Evolutionary conservation across 2,888 invertebrate species (phyloP), one percentile per base, ranked within the genome.

Genomic region (Kryphioiulus occultus): DNA sequence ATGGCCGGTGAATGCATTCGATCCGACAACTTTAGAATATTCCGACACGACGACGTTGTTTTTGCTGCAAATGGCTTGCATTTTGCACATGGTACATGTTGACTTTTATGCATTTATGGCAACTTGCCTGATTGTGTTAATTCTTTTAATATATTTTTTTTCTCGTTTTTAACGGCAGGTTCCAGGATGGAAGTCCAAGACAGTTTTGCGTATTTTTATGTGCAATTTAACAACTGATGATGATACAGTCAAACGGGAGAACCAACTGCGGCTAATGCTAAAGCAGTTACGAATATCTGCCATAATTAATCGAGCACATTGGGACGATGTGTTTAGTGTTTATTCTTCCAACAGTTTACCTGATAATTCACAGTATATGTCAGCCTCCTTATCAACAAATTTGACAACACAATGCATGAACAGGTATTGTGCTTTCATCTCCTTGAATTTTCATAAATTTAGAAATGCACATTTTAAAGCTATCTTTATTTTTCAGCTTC

Each of bases 61-160:
- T 93, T 96, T 99, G 94, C 95, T 99, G 92, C 99, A 99, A 92
- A 93, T 99, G 89, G 98, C 99, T 0, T 99, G 99, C 90, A 98
- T 99, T 87, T 95, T 98, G 87, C 96, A 97, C 90, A 98, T 98
- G 94, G 95, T 93, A 85, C 32, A 19, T 32, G 12, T 10, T 78
- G 30, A 30, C 12, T 78, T 32, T 17, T 78, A 30, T 78, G 3
- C 0, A 12, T 68, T 68, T 3, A 26, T 22, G n/a, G 17, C 12
- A 26, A 68, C 12, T 68, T 68, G 78, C 3, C 78, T 30, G 2
- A 78, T 78, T 78, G n/a, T 84, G 19, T 26, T 15, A 32, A 42
- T 87, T 87, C 10, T 85, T n/a, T 85, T 85, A 35, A 42, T 39
- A 22, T 10, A 26, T 22, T 32, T 78, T 3, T 19, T 85, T 83